phyloP scores from a whole-genome alignment of 1,140 invertebrate genomes.

The Drosophila simulans region DNA sequence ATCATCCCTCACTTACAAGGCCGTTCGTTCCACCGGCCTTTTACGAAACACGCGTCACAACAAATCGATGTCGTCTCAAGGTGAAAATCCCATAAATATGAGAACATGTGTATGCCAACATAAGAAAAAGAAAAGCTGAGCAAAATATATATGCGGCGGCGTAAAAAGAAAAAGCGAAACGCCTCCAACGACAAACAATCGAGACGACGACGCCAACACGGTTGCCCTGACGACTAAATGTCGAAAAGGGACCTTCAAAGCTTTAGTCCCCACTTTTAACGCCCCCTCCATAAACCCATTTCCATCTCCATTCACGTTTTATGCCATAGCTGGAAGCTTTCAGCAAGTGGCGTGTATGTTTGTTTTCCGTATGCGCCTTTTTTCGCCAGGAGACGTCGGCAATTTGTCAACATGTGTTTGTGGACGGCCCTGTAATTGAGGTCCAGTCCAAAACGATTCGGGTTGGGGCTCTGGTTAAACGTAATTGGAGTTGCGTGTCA shows the following conservation, averaged over 20 bases:
- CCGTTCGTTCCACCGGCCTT: constrained; percentile 30
- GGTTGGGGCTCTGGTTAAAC: constrained; percentile 23
- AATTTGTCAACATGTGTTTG: constrained; percentile 71
- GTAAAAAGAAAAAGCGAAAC: constrained; percentile 44
- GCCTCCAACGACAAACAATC: constrained; percentile 48
- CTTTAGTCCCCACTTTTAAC: constrained; percentile 9
- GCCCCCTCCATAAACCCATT: constrained; percentile 14
- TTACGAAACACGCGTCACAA: constrained; percentile 57
- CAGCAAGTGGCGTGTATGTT: constrained; percentile 31
- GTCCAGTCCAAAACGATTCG: constrained; percentile 9
- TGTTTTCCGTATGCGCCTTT: constrained; percentile 6
- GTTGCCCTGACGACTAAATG: constrained; percentile 52
- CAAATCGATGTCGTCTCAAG: constrained; percentile 81
- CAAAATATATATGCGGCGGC: constrained; percentile 28
- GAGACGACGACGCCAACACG: constrained; percentile 36
- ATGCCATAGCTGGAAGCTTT: constrained; percentile 38
- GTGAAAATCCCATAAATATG: constrained; percentile 72
- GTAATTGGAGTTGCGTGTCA: constrained; percentile 66
- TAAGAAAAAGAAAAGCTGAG: constrained; percentile 15
- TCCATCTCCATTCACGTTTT: constrained; percentile 29
- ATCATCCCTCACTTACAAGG: constrained; percentile 29
- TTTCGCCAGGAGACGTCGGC: constrained; percentile 22
- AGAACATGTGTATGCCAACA: constrained; percentile 34
- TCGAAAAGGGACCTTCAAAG: constrained; percentile 53
- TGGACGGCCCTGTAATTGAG: constrained; percentile 41